Conservation (phyloP, 2,113 vertebrate genomes). For the Anser brachyrhynchus region DNA sequence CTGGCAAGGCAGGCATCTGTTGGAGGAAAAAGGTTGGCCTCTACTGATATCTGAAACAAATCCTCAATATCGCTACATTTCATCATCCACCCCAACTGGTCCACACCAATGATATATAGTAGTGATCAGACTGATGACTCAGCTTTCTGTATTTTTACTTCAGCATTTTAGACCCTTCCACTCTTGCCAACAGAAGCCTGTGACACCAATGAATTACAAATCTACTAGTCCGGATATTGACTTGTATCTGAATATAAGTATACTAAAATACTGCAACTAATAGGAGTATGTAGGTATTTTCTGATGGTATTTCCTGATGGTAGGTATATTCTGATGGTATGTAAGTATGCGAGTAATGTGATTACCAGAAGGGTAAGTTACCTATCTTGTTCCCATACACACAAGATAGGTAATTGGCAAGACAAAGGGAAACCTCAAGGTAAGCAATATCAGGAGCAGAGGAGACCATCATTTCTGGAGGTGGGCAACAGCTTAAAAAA, state of each 20-base stretch:
- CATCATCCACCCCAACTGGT: not conserved
- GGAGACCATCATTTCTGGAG: not conserved
- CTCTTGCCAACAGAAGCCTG: not conserved
- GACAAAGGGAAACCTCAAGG: not conserved
- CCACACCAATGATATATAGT: accelerated
- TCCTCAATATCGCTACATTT: not conserved
- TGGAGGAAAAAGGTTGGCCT: not conserved
- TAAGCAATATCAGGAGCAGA: not conserved
- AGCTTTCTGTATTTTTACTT: not conserved
- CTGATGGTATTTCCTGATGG: not conserved
- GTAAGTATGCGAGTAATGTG: not conserved
- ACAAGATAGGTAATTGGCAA: not conserved
- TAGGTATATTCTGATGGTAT: not conserved
- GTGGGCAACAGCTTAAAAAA: not conserved
- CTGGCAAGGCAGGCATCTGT: not conserved
- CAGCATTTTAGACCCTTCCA: not conserved
- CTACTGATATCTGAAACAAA: not conserved
- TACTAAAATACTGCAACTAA: not conserved
- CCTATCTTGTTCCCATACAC: not conserved
- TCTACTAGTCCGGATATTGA: not conserved
- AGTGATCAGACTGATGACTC: accelerated
- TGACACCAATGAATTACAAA: not conserved
- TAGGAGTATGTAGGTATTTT: not conserved
- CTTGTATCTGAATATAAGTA: not conserved
- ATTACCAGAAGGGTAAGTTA: not conserved